Evolutionary conservation across 2,113 vertebrate species (phyloP).

Genomic region (Scomber scombrus): DNA sequence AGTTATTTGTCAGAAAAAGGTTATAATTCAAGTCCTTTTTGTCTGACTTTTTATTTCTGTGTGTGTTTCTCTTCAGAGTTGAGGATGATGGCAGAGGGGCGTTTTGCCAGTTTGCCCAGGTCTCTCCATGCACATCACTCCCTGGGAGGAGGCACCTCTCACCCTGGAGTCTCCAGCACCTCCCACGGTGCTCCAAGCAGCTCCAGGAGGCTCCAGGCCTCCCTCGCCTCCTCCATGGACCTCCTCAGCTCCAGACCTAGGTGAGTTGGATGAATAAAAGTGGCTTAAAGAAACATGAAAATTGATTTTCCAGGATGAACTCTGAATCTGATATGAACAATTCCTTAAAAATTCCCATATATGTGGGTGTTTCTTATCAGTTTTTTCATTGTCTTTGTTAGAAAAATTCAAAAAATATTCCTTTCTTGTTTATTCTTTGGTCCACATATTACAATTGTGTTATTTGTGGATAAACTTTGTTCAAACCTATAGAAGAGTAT

Average conservation of each 20-base stretch:
- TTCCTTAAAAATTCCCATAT: too few species aligned
- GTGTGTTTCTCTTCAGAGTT: constrained; percentile 78
- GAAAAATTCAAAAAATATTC: neutral
- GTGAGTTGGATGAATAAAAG: constrained; percentile 46
- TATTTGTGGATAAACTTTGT: neutral
- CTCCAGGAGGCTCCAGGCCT: constrained; percentile 68
- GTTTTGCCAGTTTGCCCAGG: constrained; percentile 92
- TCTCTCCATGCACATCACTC: constrained; percentile 80
- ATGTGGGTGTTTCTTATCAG: too few species aligned
- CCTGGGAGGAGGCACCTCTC: constrained; percentile 84
- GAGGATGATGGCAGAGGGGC: constrained; percentile 95
- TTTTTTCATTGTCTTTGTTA: neutral
- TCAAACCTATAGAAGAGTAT: neutral
- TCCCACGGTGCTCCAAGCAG: constrained; percentile 30
- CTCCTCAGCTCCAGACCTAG: constrained; percentile 89
- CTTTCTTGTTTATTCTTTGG: neutral
- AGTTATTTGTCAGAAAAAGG: too few species aligned
- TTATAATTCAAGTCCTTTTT: too few species aligned
- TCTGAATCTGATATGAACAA: too few species aligned
- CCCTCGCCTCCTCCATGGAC: constrained; percentile 93
- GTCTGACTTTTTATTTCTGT: neutral
- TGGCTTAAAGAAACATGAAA: neutral
- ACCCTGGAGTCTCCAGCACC: constrained; percentile 36
- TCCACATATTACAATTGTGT: neutral
- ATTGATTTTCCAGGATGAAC: neutral